Conservation (phyloP, 37 sponge, comb jelly and placozoan species). For the Spongia lamella region DNA sequence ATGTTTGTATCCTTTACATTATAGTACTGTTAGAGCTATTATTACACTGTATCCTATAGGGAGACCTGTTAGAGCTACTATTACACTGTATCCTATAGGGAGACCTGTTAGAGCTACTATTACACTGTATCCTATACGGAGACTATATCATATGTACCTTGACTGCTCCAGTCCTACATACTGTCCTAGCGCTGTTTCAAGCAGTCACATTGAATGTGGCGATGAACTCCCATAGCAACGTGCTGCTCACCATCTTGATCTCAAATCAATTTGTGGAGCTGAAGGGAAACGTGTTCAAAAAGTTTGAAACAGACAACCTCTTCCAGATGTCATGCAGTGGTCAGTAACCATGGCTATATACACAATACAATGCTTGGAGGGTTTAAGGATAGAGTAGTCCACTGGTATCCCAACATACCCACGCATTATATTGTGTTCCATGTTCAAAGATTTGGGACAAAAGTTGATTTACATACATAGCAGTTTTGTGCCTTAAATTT, state of each 20-base stretch:
- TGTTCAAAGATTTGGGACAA: neutral
- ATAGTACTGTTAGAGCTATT: neutral
- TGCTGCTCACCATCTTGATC: conserved; percentile 82
- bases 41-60: neutral
- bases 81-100: neutral
- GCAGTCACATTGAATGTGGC: conserved; percentile 91
- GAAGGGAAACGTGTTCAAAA: conserved; percentile 95
- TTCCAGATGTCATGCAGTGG: conserved; percentile 93
- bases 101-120: no score
- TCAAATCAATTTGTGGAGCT: conserved; percentile 99
- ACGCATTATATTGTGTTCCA: neutral
- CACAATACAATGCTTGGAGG: neutral
- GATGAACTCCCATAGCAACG: conserved; percentile 90
- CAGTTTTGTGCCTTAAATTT: no score
- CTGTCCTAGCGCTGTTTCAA: conserved; percentile 65
- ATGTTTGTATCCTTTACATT: conserved; percentile 31
- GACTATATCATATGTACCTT: neutral
- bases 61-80: no score
- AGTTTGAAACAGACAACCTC: conserved; percentile 86
- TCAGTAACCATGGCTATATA: conserved; percentile 28
- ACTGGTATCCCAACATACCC: neutral
- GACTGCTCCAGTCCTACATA: conserved; percentile 72
- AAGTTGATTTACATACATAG: no score
- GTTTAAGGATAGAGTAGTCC: neutral
- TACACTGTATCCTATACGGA: no score